phyloP scores from a whole-genome alignment of 2,888 invertebrate species.

The Tortrix viridana region DNA sequence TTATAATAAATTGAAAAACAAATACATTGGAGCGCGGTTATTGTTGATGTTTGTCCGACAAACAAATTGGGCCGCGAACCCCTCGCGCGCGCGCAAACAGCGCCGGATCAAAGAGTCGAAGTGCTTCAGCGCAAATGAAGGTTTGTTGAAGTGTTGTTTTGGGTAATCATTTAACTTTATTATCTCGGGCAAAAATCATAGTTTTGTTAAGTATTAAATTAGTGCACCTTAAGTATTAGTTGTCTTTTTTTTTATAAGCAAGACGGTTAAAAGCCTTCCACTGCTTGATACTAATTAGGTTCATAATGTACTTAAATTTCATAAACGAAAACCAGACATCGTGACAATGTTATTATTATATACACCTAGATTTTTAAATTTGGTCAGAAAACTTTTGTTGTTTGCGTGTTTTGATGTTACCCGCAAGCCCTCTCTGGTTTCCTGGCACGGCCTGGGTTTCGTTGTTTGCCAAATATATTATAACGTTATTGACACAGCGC shows the following conservation, averaged over 20 bases:
- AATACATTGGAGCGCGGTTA: constrained; percentile 67
- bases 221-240: too few relatives aligned
- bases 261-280: too few relatives aligned
- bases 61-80: constrained; percentile 58
- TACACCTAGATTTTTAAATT: too few relatives aligned
- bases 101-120: constrained; percentile 68
- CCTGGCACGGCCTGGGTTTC: constrained; percentile 51
- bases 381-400: background rate
- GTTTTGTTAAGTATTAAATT: background rate
- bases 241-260: too few relatives aligned
- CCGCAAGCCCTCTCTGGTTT: constrained; percentile 32
- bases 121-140: constrained; percentile 38
- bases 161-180: constrained; percentile 18
- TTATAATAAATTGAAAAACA: constrained; percentile 68
- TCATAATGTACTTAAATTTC: too few relatives aligned
- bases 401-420: constrained; percentile 1
- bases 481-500: constrained; percentile 79
- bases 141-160: constrained; percentile 48
- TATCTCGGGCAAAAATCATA: constrained; percentile 1
- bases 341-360: too few relatives aligned
- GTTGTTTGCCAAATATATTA: constrained; percentile 81
- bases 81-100: constrained; percentile 63
- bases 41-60: constrained; percentile 74
- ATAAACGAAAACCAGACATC: too few relatives aligned
- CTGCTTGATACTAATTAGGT: too few relatives aligned